Base-by-base conservation (phyloP, 2,113 vertebrate species). In the Ardeotis arabs region DNA sequence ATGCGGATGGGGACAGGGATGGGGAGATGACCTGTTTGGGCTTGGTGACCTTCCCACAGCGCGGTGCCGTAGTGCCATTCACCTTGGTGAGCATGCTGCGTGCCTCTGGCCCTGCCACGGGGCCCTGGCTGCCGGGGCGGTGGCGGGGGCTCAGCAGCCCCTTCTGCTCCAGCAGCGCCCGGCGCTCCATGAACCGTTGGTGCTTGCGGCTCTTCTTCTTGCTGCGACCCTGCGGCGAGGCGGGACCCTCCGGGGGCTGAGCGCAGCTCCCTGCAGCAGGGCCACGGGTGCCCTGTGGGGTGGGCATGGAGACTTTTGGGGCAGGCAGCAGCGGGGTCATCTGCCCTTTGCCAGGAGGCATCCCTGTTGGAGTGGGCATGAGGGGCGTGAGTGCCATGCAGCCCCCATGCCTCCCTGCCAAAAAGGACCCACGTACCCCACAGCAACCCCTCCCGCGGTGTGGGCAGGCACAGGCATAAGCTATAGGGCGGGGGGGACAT, bases 151-250 rank as follows among this genome's bases (percentile, higher is more conserved):
- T 87, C 77, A 97, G 93, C 56, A 98, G 64, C 27, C 97, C 95
- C 82, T 86, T 96, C 81, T 93, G 96, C 94, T 98, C 97, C 60
- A 98, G 87, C 55, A 98, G 86, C 0, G 89, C 90, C 73, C 97
- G 97, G 13, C 93, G 97, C 19, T 95, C 95, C 97, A 98, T 47
- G 87, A 98, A 98, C 9, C 98, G 93, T 79, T 98, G 97, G 86
- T 98, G 97, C 90, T 95, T 98, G 12, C 97, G 97, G 89, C 97
- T 98, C 70, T 56, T 97, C 87, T 96, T 98, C 96, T 98, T 98
- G 60, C 95, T 93, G 81, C 49, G 89, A 24, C 58, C 84, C 29
- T 55, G 95, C 0, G 7, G 28, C 0, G 9, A 60, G 69, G 49
- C 1, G 3, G 62, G 76, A 19, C 55, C 84, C 84, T 28, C 58